Base-by-base conservation (phyloP, 2,797 vertebrate genomes). In the Prunella strophiata region DNA sequence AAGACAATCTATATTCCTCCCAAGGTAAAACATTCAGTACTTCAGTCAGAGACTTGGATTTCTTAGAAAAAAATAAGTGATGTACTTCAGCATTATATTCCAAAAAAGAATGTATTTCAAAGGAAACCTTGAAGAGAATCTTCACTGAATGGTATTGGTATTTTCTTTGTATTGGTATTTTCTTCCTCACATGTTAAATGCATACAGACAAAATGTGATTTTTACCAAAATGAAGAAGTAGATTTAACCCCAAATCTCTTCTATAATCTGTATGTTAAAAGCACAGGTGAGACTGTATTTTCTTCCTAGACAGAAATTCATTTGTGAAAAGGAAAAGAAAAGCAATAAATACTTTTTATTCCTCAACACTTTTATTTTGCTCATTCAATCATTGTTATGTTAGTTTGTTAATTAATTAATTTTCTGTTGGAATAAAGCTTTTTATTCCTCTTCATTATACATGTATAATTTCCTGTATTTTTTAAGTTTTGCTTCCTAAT, bases 1-100 rank as follows among this genome's bases (percentile, higher is more conserved):
- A 94, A 88, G 54, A 77, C 38, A 68, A 92, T 88, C 38, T 75
- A 16, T 91, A 91, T 54, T 81, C 38, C 22, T 91, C 19, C 15
- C 23, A 47, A 83, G 47, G 57, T 83, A 70, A 93, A 91, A 77
- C 19, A 71, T 70, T 75, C 67, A 85, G 34, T 57, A 68, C n/a
- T 81, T 94, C 17, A 89, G 61, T 68, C 29, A 89, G 61, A 88
- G 52, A 40, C 22, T 55, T 27, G 9, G 32, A 22, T 23, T 78
- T 77, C 63, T 52, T 57, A 61, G 8, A 66, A 52, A 79, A 79
- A 77, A 63, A 79, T 9, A 42, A 52, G 15, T 0, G 0, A 52
- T 43, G n/a, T 68, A 61, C 20, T 83, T 94, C 75, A 88, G 25
- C 13, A 51, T 43, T 50, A 11, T 79, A 50, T 45, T 88, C 30